These are phyloP conservation scores for Ochropleura plecta DNA, from an alignment of 2,888 invertebrate genomes.

Conservation along the genomic window DNA sequence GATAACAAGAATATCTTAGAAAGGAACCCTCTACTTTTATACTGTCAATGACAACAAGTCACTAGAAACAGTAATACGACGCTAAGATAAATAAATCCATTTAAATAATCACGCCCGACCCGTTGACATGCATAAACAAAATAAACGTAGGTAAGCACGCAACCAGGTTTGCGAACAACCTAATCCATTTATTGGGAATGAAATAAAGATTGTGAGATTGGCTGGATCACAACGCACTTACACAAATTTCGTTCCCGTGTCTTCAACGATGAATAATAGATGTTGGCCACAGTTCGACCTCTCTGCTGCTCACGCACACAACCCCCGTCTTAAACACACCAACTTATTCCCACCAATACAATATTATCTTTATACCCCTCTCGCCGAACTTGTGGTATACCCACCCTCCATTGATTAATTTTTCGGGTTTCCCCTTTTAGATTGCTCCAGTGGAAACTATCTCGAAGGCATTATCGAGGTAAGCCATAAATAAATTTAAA, in stretches of 20 bases:
- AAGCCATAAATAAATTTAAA: conserved; percentile 59
- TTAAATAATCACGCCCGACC: conserved; percentile 21
- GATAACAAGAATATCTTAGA: background rate
- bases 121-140: conserved; percentile 47
- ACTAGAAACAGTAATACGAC: background rate
- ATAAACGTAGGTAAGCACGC: conserved; percentile 64
- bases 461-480: conserved; percentile 46
- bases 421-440: conserved; percentile 59
- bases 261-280: conserved; percentile 89
- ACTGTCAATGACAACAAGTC: background rate
- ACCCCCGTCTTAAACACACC: conserved; percentile 60
- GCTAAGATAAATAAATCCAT: conserved; percentile 12
- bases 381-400: conserved; percentile 52
- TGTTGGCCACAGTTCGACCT: conserved; percentile 80
- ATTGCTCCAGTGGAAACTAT: conserved; percentile 56
- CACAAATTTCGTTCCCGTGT: conserved; percentile 89
- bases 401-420: conserved; percentile 64
- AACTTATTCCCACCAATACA: conserved; percentile 59
- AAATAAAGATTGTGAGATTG: conserved; percentile 89
- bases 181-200: conserved; percentile 88
- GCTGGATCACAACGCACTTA: conserved; percentile 89
- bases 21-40: background rate
- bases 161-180: conserved; percentile 83
- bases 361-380: conserved; percentile 63
- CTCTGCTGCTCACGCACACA: conserved; percentile 67